phyloP scores from a whole-genome alignment of 2,888 invertebrate genomes.

The Caenorhabditis sp. region DNA sequence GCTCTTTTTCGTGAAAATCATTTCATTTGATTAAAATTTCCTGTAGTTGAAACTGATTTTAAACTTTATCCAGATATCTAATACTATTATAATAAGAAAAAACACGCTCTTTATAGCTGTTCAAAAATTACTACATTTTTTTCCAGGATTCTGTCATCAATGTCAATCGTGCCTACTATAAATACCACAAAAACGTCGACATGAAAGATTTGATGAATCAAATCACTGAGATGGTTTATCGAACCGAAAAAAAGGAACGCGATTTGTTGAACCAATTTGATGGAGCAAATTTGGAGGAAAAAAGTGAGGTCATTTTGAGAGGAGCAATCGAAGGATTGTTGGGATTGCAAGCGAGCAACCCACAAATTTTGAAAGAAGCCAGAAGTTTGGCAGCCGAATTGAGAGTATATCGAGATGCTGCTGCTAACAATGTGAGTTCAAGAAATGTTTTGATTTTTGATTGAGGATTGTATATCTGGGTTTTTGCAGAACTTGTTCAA shows the following conservation, averaged over 20 bases:
- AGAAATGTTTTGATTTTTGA: too few species aligned
- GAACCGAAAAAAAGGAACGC: slow-evolving; percentile 20
- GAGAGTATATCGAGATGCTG: slow-evolving; percentile 30
- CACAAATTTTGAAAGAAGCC: slow-evolving; percentile 18
- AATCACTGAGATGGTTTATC: slow-evolving; percentile 29
- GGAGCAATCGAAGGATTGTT: slow-evolving; percentile 33
- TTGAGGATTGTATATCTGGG: too few species aligned
- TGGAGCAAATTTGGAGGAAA: neutral
- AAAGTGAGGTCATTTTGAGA: slow-evolving; percentile 14
- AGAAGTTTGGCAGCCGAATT: slow-evolving; percentile 22
- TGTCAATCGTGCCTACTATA: slow-evolving; percentile 21
- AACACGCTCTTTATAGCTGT: too few species aligned
- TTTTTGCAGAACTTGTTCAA: neutral
- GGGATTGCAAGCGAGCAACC: slow-evolving; percentile 16
- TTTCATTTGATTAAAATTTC: too few species aligned
- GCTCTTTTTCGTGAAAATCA: too few species aligned
- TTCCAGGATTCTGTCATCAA: slow-evolving; percentile 19
- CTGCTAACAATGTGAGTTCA: slow-evolving; percentile 25
- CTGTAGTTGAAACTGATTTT: too few species aligned
- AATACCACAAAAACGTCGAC: slow-evolving; percentile 19
- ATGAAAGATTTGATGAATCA: slow-evolving; percentile 29
- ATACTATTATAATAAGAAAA: too few species aligned
- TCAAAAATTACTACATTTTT: neutral
- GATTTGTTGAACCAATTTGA: slow-evolving; percentile 2
- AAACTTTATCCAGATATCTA: too few species aligned